A percentile compares a stretch with the other conserved stretches of the same genome.
phyloP scores from a whole-genome alignment of 2,888 invertebrate species.

The Blastobasis lacticolella region DNA sequence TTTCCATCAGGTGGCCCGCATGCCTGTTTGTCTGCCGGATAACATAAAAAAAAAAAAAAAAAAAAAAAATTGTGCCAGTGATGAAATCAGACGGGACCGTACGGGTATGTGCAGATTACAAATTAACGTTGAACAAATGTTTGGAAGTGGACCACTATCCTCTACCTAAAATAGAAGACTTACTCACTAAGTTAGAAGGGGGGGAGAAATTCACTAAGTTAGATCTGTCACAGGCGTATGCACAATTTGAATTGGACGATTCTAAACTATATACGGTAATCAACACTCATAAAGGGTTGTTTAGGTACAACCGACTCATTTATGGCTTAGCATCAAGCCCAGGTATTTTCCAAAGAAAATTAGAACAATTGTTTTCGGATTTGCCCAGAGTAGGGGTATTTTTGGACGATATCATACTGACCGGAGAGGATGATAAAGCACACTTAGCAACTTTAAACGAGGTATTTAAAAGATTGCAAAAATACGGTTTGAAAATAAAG shows the following conservation, averaged over 20 bases:
- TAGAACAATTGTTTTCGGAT: slow-evolving; percentile 9
- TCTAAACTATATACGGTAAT: slow-evolving; percentile 9
- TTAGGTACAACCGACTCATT: slow-evolving; percentile 14
- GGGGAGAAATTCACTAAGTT: neutral
- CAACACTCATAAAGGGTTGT: slow-evolving; percentile 16
- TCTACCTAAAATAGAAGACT: slow-evolving; percentile 6
- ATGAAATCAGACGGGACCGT: slow-evolving; percentile 16
- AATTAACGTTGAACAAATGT: slow-evolving; percentile 20
- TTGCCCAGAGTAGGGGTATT: slow-evolving; percentile 10
- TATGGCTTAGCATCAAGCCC: slow-evolving; percentile 15
- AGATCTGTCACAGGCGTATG: slow-evolving; percentile 4
- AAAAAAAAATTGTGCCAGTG: no score
- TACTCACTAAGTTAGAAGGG: neutral
- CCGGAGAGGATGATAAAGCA: slow-evolving; percentile 1
- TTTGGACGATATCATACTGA: slow-evolving; percentile 13
- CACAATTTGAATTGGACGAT: slow-evolving; percentile 9
- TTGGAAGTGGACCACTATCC: slow-evolving; percentile 19
- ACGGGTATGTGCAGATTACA: slow-evolving; percentile 22
- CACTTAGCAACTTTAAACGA: slow-evolving; percentile 10
- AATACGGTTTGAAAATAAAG: slow-evolving; percentile 7
- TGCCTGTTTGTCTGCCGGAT: no score
- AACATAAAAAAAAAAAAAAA: no score
- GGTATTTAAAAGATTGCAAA: slow-evolving; percentile 10
- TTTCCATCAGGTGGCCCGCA: no score
- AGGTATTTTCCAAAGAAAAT: slow-evolving; percentile 14